A percentile compares a stretch with the other conserved stretches of the same genome.
Conservation (phyloP, 2,113 vertebrate genomes). For the Silurus asotus region DNA sequence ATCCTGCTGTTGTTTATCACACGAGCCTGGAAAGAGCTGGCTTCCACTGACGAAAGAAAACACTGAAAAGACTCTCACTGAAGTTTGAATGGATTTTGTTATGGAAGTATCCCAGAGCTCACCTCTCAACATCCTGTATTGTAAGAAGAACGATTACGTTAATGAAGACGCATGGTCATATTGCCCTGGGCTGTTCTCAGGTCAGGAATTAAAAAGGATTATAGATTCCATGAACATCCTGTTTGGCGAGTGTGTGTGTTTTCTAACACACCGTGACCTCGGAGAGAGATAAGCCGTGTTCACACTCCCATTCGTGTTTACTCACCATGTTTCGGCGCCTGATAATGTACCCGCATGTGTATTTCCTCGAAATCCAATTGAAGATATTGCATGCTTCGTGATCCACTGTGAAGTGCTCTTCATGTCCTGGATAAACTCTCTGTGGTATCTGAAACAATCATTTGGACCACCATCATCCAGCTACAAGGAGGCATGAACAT, state of each 20-base stretch:
- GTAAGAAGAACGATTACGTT: background rate
- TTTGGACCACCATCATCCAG: background rate
- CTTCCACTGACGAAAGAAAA: no score
- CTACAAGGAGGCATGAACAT: background rate
- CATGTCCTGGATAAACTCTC: no score
- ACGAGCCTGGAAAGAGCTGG: no score
- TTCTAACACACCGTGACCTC: background rate
- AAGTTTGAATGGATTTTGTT: no score
- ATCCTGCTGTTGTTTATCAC: background rate
- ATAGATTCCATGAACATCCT: background rate
- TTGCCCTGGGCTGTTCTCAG: background rate
- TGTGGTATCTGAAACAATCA: background rate
- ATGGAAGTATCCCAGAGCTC: background rate
- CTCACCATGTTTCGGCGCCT: background rate
- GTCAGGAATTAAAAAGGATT: conserved; percentile 24
- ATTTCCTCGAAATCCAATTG: no score
- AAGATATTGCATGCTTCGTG: no score
- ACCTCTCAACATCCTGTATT: background rate
- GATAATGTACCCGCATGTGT: background rate
- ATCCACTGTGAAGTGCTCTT: no score
- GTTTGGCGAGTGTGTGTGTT: conserved; percentile 16
- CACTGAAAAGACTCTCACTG: no score
- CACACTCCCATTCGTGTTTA: background rate
- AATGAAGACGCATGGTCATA: background rate
- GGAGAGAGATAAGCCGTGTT: background rate